A percentile compares a stretch with the other conserved stretches of the same genome.
Evolutionary conservation across 2,797 vertebrate genomes (phyloP).

Genomic region (Vespertilio murinus): DNA sequence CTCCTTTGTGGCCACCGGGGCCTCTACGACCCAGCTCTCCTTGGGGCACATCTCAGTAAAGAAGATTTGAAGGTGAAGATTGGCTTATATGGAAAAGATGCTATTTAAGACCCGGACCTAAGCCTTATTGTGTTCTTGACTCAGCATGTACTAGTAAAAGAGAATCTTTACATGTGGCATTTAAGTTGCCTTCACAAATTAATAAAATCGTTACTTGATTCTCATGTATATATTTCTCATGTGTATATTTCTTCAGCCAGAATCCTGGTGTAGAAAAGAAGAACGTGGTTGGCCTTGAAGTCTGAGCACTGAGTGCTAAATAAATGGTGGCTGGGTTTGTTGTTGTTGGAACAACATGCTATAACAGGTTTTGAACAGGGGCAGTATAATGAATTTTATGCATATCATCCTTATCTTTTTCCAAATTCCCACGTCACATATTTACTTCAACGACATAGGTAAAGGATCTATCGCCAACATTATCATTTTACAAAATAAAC

Average conservation of each 20-base stretch:
- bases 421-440: background rate
- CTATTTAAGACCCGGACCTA: background rate
- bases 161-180: background rate
- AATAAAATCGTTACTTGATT: slow-evolving; percentile 15
- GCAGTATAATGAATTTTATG: background rate
- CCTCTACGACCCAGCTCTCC: background rate
- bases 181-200: slow-evolving; percentile 31
- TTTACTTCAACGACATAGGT: background rate
- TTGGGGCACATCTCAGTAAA: background rate
- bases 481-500: slow-evolving; percentile 15
- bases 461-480: background rate
- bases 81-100: background rate
- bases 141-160: background rate
- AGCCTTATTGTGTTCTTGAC: background rate
- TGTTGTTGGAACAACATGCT: background rate
- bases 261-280: slow-evolving; percentile 15
- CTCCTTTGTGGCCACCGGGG: background rate
- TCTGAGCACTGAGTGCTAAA: background rate
- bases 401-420: background rate
- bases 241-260: slow-evolving; percentile 12
- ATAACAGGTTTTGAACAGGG: background rate
- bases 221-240: background rate
- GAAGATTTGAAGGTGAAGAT: background rate
- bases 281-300: background rate
- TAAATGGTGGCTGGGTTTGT: background rate